These are phyloP conservation scores for Rhodophaea formosa DNA, from an alignment of 2,888 invertebrate genomes.

Conservation along the genomic window DNA sequence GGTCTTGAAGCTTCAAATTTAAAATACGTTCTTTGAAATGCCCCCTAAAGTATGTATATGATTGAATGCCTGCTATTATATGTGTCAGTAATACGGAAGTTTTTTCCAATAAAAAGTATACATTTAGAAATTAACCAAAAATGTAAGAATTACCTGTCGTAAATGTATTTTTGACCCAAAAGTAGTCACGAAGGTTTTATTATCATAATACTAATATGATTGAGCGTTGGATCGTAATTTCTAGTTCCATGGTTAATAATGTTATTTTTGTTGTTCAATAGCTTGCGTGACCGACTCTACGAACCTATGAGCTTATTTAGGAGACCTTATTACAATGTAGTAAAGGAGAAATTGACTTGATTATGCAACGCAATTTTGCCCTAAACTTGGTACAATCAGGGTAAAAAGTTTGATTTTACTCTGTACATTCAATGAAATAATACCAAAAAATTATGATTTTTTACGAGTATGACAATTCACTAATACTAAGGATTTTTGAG, in stretches of 20 bases:
- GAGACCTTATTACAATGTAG: slow-evolving; percentile 5
- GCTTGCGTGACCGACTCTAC: slow-evolving; percentile 50
- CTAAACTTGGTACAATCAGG: slow-evolving; percentile 29
- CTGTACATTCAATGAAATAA: neutral
- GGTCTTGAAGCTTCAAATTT: too few relatives aligned
- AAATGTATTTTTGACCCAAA: slow-evolving; percentile 24
- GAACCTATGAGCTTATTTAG: slow-evolving; percentile 26
- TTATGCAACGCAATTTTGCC: neutral
- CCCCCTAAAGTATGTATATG: too few relatives aligned
- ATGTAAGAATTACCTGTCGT: too few relatives aligned
- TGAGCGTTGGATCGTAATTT: slow-evolving; percentile 55
- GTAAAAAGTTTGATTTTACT: neutral
- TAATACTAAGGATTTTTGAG: too few relatives aligned
- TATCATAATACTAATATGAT: slow-evolving; percentile 52
- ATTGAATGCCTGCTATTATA: too few relatives aligned
- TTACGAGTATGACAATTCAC: too few relatives aligned
- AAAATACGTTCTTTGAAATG: too few relatives aligned
- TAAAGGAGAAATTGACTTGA: slow-evolving; percentile 8
- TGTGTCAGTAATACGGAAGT: too few relatives aligned
- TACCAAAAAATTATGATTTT: too few relatives aligned
- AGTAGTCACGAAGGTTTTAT: slow-evolving; percentile 50
- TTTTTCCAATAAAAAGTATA: too few relatives aligned
- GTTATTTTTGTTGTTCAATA: slow-evolving; percentile 56
- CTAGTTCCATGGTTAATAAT: slow-evolving; percentile 57
- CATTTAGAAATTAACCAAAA: too few relatives aligned